Evolutionary conservation across 2,888 invertebrate genomes (phyloP).

Genomic region (Oscheius sp.): DNA sequence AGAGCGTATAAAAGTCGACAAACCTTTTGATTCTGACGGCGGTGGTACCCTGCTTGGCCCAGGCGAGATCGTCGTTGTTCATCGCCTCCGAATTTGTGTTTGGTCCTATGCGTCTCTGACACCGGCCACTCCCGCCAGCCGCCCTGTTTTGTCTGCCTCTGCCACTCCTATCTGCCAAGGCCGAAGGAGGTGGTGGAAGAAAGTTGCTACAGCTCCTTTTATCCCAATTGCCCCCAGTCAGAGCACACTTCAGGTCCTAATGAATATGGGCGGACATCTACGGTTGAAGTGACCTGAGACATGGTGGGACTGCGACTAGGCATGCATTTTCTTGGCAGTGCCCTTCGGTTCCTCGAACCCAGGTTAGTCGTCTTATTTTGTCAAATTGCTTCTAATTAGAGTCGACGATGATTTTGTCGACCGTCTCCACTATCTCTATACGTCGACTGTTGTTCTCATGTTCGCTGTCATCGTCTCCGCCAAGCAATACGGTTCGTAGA

Average conservation of each 20-base stretch:
- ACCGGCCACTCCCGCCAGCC: constrained; percentile 34
- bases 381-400: constrained; percentile 39
- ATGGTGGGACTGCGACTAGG: constrained; percentile 73
- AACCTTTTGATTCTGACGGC: constrained; percentile 50
- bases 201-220: too few species aligned
- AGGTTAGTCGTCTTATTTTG: constrained; percentile 61
- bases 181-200: not conserved
- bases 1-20: not conserved
- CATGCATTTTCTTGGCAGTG: constrained; percentile 73
- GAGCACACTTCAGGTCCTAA: too few species aligned
- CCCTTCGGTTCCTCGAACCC: constrained; percentile 70
- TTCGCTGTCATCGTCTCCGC: constrained; percentile 76
- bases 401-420: constrained; percentile 72
- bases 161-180: not conserved
- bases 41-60: constrained; percentile 52
- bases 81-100: constrained; percentile 31
- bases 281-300: not conserved
- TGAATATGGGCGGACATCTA: too few species aligned
- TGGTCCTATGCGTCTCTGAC: constrained; percentile 36
- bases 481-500: constrained; percentile 73
- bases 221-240: too few species aligned
- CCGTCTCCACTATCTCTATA: constrained; percentile 72
- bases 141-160: constrained; percentile 29
- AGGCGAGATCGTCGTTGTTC: constrained; percentile 42
- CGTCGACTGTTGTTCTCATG: constrained; percentile 72